Percentiles rank a stretch among this genome's conserved stretches.
Evolutionary conservation across 2,888 invertebrate species (phyloP).

Genomic region (Macrophya alboannulata): DNA sequence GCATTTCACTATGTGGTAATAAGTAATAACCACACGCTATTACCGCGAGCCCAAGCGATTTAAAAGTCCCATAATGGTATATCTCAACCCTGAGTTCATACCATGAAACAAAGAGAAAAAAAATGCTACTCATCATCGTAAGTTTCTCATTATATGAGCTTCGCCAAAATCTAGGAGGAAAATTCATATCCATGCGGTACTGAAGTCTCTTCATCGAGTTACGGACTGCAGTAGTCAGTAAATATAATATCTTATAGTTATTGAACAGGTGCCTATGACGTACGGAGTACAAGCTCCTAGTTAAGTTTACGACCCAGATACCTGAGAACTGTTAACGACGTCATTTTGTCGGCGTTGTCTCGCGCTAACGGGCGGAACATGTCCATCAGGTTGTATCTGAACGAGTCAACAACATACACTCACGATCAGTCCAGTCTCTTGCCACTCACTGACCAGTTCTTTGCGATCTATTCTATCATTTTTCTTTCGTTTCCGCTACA

Average conservation of each 20-base stretch:
- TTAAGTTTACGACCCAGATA: constrained; percentile 62
- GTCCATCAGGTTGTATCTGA: constrained; percentile 45
- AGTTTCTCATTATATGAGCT: neutral
- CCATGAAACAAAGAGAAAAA: neutral
- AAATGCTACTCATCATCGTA: neutral
- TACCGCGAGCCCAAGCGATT: neutral
- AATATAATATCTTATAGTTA: neutral
- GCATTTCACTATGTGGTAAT: constrained; percentile 46
- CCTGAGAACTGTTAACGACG: constrained; percentile 65
- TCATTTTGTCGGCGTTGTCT: constrained; percentile 62
- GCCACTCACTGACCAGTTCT: constrained; percentile 45
- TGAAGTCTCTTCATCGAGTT: neutral
- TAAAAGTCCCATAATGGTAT: neutral
- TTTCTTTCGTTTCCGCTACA: constrained; percentile 14
- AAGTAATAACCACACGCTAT: constrained; percentile 22
- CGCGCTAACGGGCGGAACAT: constrained; percentile 60
- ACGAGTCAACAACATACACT: constrained; percentile 34
- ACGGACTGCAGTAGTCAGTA: neutral
- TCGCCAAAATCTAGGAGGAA: neutral
- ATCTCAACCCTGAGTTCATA: neutral
- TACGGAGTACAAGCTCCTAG: neutral
- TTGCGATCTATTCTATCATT: constrained; percentile 46
- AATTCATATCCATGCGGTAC: neutral
- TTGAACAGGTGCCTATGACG: constrained; percentile 15
- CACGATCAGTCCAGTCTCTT: constrained; percentile 25